Base-by-base conservation (phyloP, 2,113 vertebrate genomes). In the Oncorhynchus gorbuscha region DNA sequence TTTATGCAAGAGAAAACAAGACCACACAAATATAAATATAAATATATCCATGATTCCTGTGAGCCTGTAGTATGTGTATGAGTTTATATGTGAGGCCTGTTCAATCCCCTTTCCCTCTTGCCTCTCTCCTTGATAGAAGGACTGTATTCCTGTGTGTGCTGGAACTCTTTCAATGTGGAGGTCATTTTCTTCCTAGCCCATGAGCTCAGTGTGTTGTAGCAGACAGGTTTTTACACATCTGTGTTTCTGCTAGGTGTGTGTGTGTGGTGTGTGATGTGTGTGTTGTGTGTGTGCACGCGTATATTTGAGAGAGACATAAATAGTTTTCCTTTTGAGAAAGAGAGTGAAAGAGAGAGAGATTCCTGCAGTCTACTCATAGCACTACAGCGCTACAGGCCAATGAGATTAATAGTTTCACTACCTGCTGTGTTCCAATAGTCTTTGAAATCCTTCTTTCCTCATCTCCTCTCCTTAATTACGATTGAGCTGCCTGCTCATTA, bases 171-270 rank as follows among this genome's bases (percentile, higher is more conserved):
- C 71, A 75, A 73, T 73, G 67, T 71, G 73, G 81, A 79, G 78
- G 74, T 70, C 0, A 58, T 79, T 73, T 74, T 81, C 78, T 81
- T 71, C 69, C 79, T 81, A 55, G 55, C 66, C 72, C 77, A 72
- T 4, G 45, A 77, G 71, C 45, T 62, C 65, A 75, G 77, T 85
- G 66, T 62, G 70, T 73, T 84, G 69, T 72, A 84, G 81, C 80
- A 86, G 76, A 77, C 77, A 59, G 79, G 9, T 11, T 70, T 78
- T 83, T 75, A 67, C 24, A 67, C 65, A 67, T 32, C 26, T 67
- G 22, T 28, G 73, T 73, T 26, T 67, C 59, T 62, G 20, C 59
- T 59, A 28, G 14, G 11, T 2, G 9, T 48, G 35, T 73, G 70
- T 76, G 62, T 64, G 24, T 51, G 26, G 48, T 74, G 71, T 71